phyloP scores from a whole-genome alignment of 2,888 invertebrate species.

The Rhorus exstirpatorius region DNA sequence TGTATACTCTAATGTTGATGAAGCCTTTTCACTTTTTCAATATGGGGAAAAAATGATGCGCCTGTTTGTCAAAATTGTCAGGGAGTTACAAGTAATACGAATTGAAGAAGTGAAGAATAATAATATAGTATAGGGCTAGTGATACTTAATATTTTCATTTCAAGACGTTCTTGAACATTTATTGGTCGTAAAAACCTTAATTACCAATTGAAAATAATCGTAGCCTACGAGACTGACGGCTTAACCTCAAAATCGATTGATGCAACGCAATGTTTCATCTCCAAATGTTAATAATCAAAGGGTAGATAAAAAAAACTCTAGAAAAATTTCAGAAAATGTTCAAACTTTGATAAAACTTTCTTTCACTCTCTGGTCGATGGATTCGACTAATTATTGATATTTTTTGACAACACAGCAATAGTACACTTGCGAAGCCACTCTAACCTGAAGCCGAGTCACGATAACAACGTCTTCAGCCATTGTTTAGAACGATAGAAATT shows the following conservation, averaged over 20 bases:
- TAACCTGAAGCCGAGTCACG: constrained; percentile 10
- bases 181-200: background rate
- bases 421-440: background rate
- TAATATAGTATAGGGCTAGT: no score
- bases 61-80: no score
- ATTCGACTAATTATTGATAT: background rate
- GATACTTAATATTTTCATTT: no score
- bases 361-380: background rate
- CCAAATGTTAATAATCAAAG: background rate
- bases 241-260: constrained; percentile 32
- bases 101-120: no score
- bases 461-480: background rate
- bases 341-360: background rate
- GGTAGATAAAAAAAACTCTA: background rate
- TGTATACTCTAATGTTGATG: no score
- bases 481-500: background rate
- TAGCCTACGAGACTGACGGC: constrained; percentile 8
- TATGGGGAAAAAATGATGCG: no score
- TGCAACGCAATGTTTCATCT: background rate
- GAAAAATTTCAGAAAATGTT: background rate
- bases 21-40: no score
- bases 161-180: background rate
- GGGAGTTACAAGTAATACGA: no score
- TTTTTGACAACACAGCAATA: background rate
- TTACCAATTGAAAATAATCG: background rate